Evolutionary conservation across 2,888 invertebrate species (phyloP).

Genomic region (Tetrapedia diversipes): DNA sequence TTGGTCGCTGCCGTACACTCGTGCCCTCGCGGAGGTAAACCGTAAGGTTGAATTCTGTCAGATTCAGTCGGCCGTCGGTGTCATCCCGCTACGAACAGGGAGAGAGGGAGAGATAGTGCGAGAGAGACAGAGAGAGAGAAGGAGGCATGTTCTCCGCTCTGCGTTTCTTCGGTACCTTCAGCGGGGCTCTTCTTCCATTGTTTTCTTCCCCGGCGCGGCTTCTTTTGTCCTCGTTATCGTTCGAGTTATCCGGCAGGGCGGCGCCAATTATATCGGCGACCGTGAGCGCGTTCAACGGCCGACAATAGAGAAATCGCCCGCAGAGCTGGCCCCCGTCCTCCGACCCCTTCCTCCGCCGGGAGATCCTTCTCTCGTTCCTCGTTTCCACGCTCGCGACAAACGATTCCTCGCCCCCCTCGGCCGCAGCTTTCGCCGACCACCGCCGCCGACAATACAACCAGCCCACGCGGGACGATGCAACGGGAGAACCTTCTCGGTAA

Average conservation of each 20-base stretch:
- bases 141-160: too few relatives aligned
- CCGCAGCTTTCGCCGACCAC: conserved; percentile 26
- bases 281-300: conserved; percentile 56
- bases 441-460: conserved; percentile 18
- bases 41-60: conserved; percentile 53
- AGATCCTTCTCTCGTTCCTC: conserved; percentile 8
- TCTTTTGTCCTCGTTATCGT: conserved; percentile 76
- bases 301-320: conserved; percentile 78
- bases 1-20: conserved; percentile 8
- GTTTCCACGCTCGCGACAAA: conserved; percentile 4
- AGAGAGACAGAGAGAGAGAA: too few relatives aligned
- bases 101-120: too few relatives aligned
- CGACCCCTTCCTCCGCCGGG: conserved; percentile 12
- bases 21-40: background rate
- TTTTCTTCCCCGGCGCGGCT: conserved; percentile 64
- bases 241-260: conserved; percentile 72
- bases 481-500: conserved; percentile 44
- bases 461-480: conserved; percentile 29
- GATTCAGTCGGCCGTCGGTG: conserved; percentile 39
- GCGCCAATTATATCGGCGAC: conserved; percentile 75
- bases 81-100: conserved; percentile 39
- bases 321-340: conserved; percentile 65
- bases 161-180: conserved; percentile 50
- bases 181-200: conserved; percentile 59
- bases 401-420: conserved; percentile 32